Evolutionary conservation across 2,113 vertebrate species (phyloP), one percentile per base, ranked within the genome.

Genomic region (Pardalotus punctatus): DNA sequence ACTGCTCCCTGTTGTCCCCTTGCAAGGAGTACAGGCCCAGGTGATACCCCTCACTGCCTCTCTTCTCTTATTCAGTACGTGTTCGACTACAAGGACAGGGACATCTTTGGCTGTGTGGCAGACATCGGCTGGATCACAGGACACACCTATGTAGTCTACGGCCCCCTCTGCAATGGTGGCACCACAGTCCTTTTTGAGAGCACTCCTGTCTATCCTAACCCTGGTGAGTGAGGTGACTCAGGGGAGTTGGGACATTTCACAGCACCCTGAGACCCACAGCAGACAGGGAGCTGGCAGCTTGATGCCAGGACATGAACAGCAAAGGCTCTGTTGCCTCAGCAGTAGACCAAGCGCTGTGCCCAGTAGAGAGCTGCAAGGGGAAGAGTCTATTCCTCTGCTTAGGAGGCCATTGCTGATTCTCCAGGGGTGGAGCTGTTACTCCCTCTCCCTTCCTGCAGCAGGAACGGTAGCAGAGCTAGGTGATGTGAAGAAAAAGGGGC

Each of bases 61-160:
- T 95, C 57, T 86, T 90, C 69, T 82, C 82, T 90, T 48, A 20
- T 1, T 10, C 93, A 99, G 98, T 98, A 98, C 0, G 98, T 99
- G 82, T 99, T 99, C 14, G 80, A 94, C 97, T 98, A 99, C 95
- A 96, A 97, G 10, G 98, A 98, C 29, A 97, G 98, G 27, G 98
- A 99, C 25, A 77, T 99, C 91, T 99, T 98, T 35, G 98, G 98
- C 95, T 98, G 98, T 3, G 82, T 98, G 91, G 98, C 98, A 11
- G 98, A 99, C 64, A 98, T 98, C 0, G 98, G 98, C 61, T 99
- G 98, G 98, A 98, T 99, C 79, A 99, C 98, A 0, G 98, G 98
- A 67, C 98, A 99, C 93, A 98, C 98, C 54, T 98, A 99, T 13
- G 94, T 89, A 24, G 97, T 98, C 35, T 99, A 98, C 0, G 98